Evolutionary conservation across 1,140 invertebrate genomes (phyloP).

Genomic region (Chrysopa pallens): DNA sequence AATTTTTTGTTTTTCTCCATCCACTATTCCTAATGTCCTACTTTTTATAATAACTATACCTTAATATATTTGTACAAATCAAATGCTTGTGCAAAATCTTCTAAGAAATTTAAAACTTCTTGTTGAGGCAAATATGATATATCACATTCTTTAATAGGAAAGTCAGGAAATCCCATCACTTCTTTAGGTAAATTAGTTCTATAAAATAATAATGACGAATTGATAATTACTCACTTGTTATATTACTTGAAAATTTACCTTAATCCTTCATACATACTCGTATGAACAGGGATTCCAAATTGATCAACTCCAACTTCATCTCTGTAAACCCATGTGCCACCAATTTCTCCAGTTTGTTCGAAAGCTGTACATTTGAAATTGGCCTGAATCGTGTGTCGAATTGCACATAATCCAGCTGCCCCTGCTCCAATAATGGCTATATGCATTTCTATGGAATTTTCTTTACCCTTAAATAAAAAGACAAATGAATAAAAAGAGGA

Average conservation of each 20-base stretch:
- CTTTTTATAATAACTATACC: no score
- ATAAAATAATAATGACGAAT: slow-evolving; percentile 9
- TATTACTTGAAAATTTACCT: slow-evolving; percentile 30
- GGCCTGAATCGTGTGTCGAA: slow-evolving; percentile 23
- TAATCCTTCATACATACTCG: slow-evolving; percentile 73
- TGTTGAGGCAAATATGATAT: slow-evolving; percentile 64
- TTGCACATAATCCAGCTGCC: slow-evolving; percentile 39
- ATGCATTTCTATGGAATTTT: slow-evolving; percentile 18
- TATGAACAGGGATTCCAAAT: slow-evolving; percentile 64
- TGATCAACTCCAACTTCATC: slow-evolving; percentile 45
- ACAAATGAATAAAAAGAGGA: no score
- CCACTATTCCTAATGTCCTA: no score
- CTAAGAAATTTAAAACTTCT: slow-evolving; percentile 65
- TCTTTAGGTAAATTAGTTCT: slow-evolving; percentile 70
- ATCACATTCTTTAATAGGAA: slow-evolving; percentile 42
- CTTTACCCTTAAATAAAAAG: no score
- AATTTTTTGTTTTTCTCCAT: no score
- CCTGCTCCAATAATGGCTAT: slow-evolving; percentile 48
- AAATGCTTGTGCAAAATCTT: slow-evolving; percentile 58
- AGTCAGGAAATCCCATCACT: slow-evolving; percentile 59
- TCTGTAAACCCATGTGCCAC: slow-evolving; percentile 81
- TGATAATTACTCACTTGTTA: slow-evolving; percentile 6
- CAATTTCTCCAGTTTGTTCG: slow-evolving; percentile 53
- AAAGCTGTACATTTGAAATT: slow-evolving; percentile 34
- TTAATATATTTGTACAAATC: slow-evolving; percentile 45